phyloP scores from a whole-genome alignment of 1,140 invertebrate species.

The Venustaconcha ellipsiformis region DNA sequence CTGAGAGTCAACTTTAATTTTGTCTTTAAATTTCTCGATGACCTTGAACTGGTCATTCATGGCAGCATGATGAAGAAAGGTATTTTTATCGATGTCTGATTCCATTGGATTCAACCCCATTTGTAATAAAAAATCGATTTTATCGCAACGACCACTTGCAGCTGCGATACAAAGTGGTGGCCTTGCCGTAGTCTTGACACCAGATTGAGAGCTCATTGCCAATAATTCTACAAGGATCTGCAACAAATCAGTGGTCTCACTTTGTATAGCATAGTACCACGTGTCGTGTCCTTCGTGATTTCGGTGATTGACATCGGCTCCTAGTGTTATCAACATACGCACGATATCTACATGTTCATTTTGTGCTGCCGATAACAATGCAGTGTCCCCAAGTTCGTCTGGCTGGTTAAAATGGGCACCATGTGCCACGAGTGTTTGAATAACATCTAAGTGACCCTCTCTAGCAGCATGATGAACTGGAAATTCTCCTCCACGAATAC shows the following conservation, averaged over 20 bases:
- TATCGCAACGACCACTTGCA: constrained; percentile 37
- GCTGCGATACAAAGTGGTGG: constrained; percentile 54
- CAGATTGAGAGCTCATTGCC: too few species aligned
- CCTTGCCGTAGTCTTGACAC: neutral
- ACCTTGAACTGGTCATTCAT: constrained; percentile 69
- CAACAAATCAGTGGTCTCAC: constrained; percentile 4
- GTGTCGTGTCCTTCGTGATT: constrained; percentile 56
- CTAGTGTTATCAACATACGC: constrained; percentile 37
- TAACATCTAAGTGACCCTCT: constrained; percentile 51
- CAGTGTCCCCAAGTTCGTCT: constrained; percentile 58
- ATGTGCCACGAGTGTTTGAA: constrained; percentile 38
- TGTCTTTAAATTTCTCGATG: constrained; percentile 67
- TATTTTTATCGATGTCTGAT: constrained; percentile 68
- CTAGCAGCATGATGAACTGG: constrained; percentile 59
- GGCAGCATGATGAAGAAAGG: constrained; percentile 74
- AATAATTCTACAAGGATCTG: neutral
- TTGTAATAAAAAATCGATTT: constrained; percentile 46
- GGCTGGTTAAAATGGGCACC: constrained; percentile 42
- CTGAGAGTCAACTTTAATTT: constrained; percentile 40
- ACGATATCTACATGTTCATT: constrained; percentile 43
- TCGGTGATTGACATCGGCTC: constrained; percentile 45
- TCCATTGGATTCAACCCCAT: constrained; percentile 60
- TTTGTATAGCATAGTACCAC: constrained; percentile 52
- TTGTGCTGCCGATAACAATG: constrained; percentile 55
- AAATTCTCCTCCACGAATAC: constrained; percentile 53